Base-by-base conservation (phyloP, 2,888 invertebrate genomes). In the Heliconius ethilla region DNA sequence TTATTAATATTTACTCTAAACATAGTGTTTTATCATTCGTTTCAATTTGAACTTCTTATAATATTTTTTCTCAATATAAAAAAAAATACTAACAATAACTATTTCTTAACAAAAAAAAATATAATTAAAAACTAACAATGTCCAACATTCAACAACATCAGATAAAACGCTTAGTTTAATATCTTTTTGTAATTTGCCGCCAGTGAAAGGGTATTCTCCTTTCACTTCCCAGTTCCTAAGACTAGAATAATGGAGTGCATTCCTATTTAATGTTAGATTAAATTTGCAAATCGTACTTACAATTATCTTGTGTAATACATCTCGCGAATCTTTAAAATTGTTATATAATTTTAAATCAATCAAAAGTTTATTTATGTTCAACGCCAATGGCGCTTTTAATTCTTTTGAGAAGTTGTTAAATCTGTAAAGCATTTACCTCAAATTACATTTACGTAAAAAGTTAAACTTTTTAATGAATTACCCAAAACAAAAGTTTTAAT, bases 141-240 rank as follows among this genome's bases (percentile, higher is more conserved):
- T 11, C 25, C 25, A 69, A 37, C 69, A 69, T 45, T 25, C 25
- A 25, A 13, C n/a, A n/a, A 67, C 37, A 55, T 22, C 29, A 70
- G 69, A 69, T 69, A 3, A 69, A 22, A 45, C 4, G 9, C 7
- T 6, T 59, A 13, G 33, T 27, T 33, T 33, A 40, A 22, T 72
- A 45, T 62, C 27, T 18, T 63, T 63, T 40, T 63, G 40, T 22
- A 79, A 65, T 15, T 37, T 2, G 25, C 75, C 75, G 37, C 69
- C 75, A 76, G 80, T 81, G 80, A 81, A 81, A 81, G 79, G 79
- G 75, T 72, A 37, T 25, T 65, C 65, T 75, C 55, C 59, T 65
- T 59, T 18, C 29, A 76, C 78, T 78, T 78, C 80, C 80, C 78
- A 55, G 40, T 51, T 66, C 55, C 55, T 69, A 76, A 59, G 75